These are phyloP conservation scores for Alcis repandata DNA, from an alignment of 2,888 invertebrate species.

Conservation along the genomic window DNA sequence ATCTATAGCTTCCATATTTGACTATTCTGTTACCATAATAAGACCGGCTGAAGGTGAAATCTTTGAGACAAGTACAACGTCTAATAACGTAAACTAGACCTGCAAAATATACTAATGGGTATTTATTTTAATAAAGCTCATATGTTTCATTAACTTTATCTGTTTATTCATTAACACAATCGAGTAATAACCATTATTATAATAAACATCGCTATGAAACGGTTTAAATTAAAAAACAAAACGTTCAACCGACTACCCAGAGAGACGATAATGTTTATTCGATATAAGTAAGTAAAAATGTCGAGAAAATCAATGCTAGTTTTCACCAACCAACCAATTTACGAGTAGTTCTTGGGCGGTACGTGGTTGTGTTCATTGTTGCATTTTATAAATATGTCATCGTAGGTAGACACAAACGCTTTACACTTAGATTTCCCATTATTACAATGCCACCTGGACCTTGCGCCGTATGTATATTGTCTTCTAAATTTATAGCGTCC, in stretches of 20 bases:
- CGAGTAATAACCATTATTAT: no score
- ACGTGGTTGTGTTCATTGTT: conserved; percentile 1
- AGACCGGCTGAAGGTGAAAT: background rate
- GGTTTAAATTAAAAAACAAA: no score
- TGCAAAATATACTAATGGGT: no score
- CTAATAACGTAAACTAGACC: no score
- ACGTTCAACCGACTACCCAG: no score
- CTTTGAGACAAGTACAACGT: no score
- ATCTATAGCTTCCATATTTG: background rate
- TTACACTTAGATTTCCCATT: background rate
- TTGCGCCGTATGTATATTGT: background rate
- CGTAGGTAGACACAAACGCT: background rate
- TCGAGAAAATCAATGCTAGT: background rate
- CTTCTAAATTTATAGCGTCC: background rate
- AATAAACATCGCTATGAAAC: no score
- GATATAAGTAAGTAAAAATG: no score
- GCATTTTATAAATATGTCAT: background rate
- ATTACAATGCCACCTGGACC: background rate
- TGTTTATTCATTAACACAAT: no score
- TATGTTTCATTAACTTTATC: no score
- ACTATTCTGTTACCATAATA: background rate
- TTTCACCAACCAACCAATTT: background rate
- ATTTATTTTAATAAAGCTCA: no score
- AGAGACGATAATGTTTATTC: no score
- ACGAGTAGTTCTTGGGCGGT: background rate